Percentiles rank a stretch among this genome's conserved stretches.
These are phyloP conservation scores for Epinotia ramella DNA, from an alignment of 2,888 invertebrate species.

Conservation along the genomic window DNA sequence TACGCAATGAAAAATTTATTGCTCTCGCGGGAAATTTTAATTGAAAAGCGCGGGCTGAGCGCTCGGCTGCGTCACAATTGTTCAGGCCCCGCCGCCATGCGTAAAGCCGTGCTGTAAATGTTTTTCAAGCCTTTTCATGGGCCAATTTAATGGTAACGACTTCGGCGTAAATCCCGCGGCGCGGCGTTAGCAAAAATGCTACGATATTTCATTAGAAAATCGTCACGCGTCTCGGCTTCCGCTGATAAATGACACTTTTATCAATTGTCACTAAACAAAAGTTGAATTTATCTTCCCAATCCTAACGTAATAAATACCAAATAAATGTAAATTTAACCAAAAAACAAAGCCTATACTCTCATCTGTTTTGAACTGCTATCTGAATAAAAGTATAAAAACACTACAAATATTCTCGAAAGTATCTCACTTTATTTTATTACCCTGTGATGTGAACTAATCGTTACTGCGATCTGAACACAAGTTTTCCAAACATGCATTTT, in stretches of 20 bases:
- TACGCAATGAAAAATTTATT: conserved; percentile 77
- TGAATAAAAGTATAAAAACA: not conserved
- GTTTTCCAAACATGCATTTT: not conserved
- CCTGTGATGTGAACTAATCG: not conserved
- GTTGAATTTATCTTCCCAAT: conserved; percentile 25
- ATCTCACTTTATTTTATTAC: not conserved
- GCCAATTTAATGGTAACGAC: conserved; percentile 45
- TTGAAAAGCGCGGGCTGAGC: conserved; percentile 57
- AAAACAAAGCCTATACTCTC: not conserved
- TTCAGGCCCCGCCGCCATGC: conserved; percentile 50
- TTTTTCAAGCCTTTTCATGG: conserved; percentile 45
- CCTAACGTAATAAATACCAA: not conserved
- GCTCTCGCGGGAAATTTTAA: conserved; percentile 74
- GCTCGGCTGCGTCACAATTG: conserved; percentile 48
- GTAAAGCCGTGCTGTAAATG: conserved; percentile 45
- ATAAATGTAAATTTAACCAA: not conserved
- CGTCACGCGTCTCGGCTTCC: conserved; percentile 43
- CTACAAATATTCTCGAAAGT: conserved; percentile 6
- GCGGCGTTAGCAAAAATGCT: conserved; percentile 41
- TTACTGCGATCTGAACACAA: not conserved
- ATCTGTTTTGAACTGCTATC: not conserved
- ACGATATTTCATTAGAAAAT: conserved; percentile 43
- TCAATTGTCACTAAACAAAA: conserved; percentile 36
- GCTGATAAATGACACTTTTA: conserved; percentile 29
- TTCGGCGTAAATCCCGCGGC: conserved; percentile 32